Conservation (phyloP, 2,888 invertebrate species). For the Acronicta alni region DNA sequence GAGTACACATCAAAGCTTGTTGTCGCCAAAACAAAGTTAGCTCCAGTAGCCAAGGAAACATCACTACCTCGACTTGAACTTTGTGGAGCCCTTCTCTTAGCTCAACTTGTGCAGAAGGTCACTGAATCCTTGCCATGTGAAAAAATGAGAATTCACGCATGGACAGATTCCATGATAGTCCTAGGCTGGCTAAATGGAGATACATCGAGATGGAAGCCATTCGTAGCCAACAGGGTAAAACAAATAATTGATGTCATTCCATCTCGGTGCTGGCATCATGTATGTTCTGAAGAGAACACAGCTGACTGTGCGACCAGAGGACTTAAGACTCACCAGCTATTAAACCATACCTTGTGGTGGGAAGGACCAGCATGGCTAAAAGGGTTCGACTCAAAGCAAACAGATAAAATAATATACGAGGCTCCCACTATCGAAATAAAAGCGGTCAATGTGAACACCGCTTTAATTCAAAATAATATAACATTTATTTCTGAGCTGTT, state of each 20-base stretch:
- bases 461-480: slow-evolving; percentile 7
- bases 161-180: slow-evolving; percentile 6
- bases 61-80: neutral
- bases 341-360: slow-evolving; percentile 1
- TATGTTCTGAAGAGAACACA: neutral
- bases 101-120: slow-evolving; percentile 1
- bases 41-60: too few species aligned
- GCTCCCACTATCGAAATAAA: neutral
- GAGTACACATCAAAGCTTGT: neutral
- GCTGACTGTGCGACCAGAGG: neutral
- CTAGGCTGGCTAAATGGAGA: neutral
- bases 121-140: neutral
- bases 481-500: neutral
- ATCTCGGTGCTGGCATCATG: neutral
- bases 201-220: neutral
- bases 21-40: too few species aligned
- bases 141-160: slow-evolving; percentile 1
- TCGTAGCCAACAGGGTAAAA: neutral
- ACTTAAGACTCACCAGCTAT: neutral
- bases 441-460: neutral
- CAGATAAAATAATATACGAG: neutral
- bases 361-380: neutral
- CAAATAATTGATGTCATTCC: neutral
- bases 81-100: neutral
- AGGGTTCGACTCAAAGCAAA: too few species aligned